A percentile compares a stretch with the other conserved stretches of the same genome.
These are phyloP conservation scores for Amiota communis DNA, from an alignment of 2,888 invertebrate species.

Conservation along the genomic window DNA sequence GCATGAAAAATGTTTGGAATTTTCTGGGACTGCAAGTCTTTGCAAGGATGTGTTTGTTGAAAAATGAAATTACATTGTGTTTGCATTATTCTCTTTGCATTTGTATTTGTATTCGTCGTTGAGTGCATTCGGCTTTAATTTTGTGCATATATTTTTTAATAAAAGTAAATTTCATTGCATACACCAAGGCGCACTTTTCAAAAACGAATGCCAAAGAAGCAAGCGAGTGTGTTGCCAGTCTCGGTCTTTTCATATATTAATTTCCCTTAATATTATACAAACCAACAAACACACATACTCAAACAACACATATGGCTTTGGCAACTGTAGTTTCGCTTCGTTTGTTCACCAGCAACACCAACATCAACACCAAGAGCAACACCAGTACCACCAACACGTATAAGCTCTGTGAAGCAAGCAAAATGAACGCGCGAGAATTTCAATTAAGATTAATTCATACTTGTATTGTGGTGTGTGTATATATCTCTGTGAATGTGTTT, in stretches of 20 bases:
- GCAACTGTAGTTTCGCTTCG: neutral
- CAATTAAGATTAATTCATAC: slow-evolving; percentile 67
- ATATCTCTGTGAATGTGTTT: neutral
- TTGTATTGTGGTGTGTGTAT: slow-evolving; percentile 42
- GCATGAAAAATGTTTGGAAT: no score
- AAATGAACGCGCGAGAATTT: slow-evolving; percentile 56
- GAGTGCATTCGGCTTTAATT: slow-evolving; percentile 43
- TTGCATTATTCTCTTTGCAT: neutral
- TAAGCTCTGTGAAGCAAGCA: slow-evolving; percentile 34
- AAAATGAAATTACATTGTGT: neutral
- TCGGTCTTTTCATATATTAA: slow-evolving; percentile 50
- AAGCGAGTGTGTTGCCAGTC: neutral
- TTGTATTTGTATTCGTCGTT: neutral
- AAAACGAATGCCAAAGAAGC: neutral
- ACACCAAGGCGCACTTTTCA: slow-evolving; percentile 9
- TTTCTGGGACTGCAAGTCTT: neutral
- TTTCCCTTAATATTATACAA: slow-evolving; percentile 55
- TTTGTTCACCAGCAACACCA: neutral
- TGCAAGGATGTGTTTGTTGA: neutral
- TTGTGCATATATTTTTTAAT: slow-evolving; percentile 53
- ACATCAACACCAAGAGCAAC: slow-evolving; percentile 32
- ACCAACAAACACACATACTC: neutral
- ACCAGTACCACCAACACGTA: slow-evolving; percentile 43
- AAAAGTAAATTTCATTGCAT: slow-evolving; percentile 25
- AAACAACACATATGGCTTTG: neutral